Evolutionary conservation across 2,797 vertebrate genomes (phyloP).

Genomic region (Antennarius maculatus): DNA sequence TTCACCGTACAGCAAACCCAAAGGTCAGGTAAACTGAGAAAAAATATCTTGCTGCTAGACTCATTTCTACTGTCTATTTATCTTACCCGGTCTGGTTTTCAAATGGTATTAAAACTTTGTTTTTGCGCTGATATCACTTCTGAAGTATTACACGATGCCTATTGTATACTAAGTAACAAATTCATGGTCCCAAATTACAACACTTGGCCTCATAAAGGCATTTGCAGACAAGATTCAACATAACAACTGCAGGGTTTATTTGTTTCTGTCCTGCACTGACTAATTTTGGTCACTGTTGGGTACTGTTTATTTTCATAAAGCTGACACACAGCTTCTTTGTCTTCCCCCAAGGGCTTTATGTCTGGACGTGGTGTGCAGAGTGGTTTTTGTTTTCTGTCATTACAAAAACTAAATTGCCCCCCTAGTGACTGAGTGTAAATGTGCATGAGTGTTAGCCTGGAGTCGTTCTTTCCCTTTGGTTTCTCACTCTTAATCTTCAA

Average conservation of each 20-base stretch:
- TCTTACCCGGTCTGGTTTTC: background rate
- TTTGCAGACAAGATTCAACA: background rate
- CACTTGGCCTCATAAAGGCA: background rate
- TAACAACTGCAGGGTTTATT: constrained; percentile 1
- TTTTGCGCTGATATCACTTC: too few species aligned
- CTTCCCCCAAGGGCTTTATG: background rate
- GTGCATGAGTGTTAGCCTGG: background rate
- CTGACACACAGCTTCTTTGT: background rate
- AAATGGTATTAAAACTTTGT: background rate
- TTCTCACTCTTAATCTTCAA: background rate
- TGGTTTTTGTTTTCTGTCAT: background rate
- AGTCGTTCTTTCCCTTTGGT: background rate
- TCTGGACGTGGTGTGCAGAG: background rate
- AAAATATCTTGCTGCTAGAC: constrained; percentile 16
- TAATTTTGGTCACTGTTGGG: background rate
- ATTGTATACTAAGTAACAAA: background rate
- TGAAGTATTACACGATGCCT: background rate
- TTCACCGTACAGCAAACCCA: constrained; percentile 3
- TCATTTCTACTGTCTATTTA: constrained; percentile 15
- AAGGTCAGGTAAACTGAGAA: constrained; percentile 53
- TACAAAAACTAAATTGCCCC: constrained; percentile 11
- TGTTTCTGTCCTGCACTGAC: background rate
- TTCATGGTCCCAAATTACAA: background rate
- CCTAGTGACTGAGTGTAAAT: constrained; percentile 2
- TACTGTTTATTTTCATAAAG: background rate